Evolutionary conservation across 2,797 vertebrate genomes (phyloP).

Genomic region (Sylvilagus floridanus): DNA sequence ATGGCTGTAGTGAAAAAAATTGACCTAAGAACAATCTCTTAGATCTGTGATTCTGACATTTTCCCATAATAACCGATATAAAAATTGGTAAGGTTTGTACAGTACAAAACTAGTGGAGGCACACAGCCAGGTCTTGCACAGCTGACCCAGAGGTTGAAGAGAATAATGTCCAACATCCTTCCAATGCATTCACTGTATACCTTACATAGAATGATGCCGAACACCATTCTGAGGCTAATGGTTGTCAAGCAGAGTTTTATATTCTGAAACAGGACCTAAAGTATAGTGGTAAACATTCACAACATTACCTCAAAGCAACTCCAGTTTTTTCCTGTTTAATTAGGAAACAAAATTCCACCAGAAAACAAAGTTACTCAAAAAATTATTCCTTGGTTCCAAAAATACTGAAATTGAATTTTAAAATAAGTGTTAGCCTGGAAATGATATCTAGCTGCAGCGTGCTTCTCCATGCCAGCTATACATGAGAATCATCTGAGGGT

Average conservation of each 20-base stretch:
- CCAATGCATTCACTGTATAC: background rate
- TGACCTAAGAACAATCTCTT: background rate
- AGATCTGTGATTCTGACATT: background rate
- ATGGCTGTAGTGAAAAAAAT: background rate
- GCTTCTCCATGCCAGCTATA: background rate
- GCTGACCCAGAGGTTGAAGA: background rate
- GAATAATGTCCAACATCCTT: no score
- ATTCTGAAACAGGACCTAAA: background rate
- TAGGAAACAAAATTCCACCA: background rate
- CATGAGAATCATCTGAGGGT: background rate
- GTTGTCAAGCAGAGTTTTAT: background rate
- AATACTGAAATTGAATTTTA: background rate
- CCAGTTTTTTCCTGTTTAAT: background rate
- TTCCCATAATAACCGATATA: background rate
- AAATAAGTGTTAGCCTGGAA: slow-evolving; percentile 13
- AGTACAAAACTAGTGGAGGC: background rate
- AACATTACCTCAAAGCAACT: background rate
- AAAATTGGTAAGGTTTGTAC: background rate
- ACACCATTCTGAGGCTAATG: background rate
- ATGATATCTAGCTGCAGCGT: background rate
- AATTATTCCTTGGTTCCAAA: slow-evolving; percentile 45
- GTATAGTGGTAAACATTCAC: background rate
- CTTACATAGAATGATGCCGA: background rate
- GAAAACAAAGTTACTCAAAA: background rate
- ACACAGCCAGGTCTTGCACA: background rate